A percentile compares a stretch with the other conserved stretches of the same genome.
These are phyloP conservation scores for Abrostola triplasia DNA, from an alignment of 2,888 invertebrate genomes.

Conservation along the genomic window DNA sequence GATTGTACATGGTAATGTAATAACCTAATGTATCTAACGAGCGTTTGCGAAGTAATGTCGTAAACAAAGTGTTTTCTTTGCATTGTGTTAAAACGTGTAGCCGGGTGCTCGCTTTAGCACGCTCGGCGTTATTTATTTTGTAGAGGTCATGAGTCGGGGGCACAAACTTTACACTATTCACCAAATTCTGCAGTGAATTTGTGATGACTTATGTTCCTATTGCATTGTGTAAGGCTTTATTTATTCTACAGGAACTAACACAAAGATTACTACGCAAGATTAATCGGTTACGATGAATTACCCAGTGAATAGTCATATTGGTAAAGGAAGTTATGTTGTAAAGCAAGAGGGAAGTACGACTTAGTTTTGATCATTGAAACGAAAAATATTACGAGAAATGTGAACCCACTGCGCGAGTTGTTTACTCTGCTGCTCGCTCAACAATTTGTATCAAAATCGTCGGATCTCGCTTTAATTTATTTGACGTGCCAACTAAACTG, in stretches of 20 bases:
- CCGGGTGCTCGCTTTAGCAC: not conserved
- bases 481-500: conserved; percentile 14
- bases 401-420: not conserved
- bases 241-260: too few relatives aligned
- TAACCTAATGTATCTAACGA: conserved; percentile 47
- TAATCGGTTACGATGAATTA: too few relatives aligned
- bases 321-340: too few relatives aligned
- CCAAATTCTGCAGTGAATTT: not conserved
- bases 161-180: not conserved
- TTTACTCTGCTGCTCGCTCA: not conserved
- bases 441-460: conserved; percentile 17
- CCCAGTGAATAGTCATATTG: too few relatives aligned
- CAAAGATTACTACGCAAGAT: too few relatives aligned
- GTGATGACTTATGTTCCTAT: not conserved
- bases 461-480: conserved; percentile 17
- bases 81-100: conserved; percentile 15
- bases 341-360: too few relatives aligned
- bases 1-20: conserved; percentile 53
- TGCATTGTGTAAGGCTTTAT: not conserved
- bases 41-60: conserved; percentile 17
- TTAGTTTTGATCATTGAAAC: too few relatives aligned
- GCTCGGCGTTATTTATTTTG: not conserved
- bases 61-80: conserved; percentile 34
- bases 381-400: conserved; percentile 1
- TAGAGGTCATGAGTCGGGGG: not conserved